Evolutionary conservation across 2,888 invertebrate genomes (phyloP).

Genomic region (Ariolimax columbianus): DNA sequence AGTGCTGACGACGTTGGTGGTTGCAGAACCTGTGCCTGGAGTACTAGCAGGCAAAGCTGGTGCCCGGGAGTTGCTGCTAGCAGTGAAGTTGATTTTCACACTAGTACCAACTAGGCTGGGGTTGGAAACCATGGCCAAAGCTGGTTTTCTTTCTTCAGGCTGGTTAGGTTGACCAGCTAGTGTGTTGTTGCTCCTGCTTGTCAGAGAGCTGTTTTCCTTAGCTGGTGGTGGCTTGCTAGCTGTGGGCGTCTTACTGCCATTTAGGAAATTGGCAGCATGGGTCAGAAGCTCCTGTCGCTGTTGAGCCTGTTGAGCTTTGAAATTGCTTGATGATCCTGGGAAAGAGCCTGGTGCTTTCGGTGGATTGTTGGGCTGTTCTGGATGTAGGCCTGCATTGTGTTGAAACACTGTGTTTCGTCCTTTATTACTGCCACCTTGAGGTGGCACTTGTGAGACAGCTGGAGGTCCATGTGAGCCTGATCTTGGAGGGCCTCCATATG

Average conservation of each 20-base stretch:
- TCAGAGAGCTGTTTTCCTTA: constrained; percentile 39
- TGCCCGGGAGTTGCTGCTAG: constrained; percentile 52
- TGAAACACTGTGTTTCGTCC: neutral
- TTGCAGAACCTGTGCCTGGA: neutral
- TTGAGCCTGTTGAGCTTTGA: constrained; percentile 68
- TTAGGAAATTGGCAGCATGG: constrained; percentile 75
- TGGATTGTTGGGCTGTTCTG: neutral
- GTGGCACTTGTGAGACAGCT: neutral
- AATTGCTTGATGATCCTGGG: constrained; percentile 19
- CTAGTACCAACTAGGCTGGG: constrained; percentile 43
- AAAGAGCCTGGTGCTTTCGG: constrained; percentile 25
- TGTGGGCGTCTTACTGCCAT: constrained; percentile 62
- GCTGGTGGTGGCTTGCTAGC: constrained; percentile 38
- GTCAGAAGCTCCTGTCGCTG: constrained; percentile 73
- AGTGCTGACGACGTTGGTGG: neutral
- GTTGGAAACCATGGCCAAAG: constrained; percentile 41
- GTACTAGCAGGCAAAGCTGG: constrained; percentile 43
- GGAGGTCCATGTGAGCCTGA: constrained; percentile 5
- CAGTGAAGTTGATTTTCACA: constrained; percentile 33
- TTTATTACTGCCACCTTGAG: neutral
- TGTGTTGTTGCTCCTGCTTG: constrained; percentile 48
- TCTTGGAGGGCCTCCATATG: neutral
- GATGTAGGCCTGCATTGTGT: neutral
- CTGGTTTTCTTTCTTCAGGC: constrained; percentile 28
- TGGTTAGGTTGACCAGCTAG: neutral